A percentile compares a stretch with the other conserved stretches of the same genome.
Conservation (phyloP, 2,888 invertebrate genomes). For the Acanthoscelides obtectus region DNA sequence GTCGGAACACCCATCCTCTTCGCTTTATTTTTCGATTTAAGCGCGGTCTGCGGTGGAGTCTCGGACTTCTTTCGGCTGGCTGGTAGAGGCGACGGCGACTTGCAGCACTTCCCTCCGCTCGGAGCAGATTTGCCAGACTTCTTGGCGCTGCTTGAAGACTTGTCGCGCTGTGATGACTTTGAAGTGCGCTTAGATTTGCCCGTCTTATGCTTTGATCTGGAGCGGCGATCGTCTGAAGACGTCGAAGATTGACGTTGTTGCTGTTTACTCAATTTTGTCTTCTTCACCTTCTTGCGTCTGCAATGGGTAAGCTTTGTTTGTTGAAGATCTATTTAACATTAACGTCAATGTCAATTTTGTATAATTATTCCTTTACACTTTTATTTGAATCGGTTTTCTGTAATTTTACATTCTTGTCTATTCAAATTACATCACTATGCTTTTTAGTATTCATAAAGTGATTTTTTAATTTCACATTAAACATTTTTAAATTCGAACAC, state of each 20-base stretch:
- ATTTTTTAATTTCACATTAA: too few species aligned
- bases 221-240: slow-evolving; percentile 57
- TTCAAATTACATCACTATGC: too few species aligned
- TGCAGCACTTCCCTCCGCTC: slow-evolving; percentile 18
- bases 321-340: too few species aligned
- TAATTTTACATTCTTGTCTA: too few species aligned
- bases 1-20: slow-evolving; percentile 34
- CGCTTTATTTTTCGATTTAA: slow-evolving; percentile 24
- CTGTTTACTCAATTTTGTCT: slow-evolving; percentile 28
- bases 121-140: slow-evolving; percentile 41
- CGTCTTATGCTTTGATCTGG: slow-evolving; percentile 51
- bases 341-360: too few species aligned
- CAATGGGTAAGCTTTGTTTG: neutral
- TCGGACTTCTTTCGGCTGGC: slow-evolving; percentile 39
- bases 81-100: slow-evolving; percentile 41
- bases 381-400: too few species aligned
- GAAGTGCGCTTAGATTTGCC: slow-evolving; percentile 46
- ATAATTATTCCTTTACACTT: too few species aligned
- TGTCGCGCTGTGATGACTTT: slow-evolving; percentile 43
- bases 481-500: too few species aligned
- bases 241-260: slow-evolving; percentile 38
- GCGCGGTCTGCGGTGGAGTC: slow-evolving; percentile 37
- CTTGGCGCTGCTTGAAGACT: slow-evolving; percentile 40
- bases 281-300: slow-evolving; percentile 38
- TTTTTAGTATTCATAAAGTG: too few species aligned